Evolutionary conservation across 2,797 vertebrate genomes (phyloP).

Genomic region (Furcifer pardalis): DNA sequence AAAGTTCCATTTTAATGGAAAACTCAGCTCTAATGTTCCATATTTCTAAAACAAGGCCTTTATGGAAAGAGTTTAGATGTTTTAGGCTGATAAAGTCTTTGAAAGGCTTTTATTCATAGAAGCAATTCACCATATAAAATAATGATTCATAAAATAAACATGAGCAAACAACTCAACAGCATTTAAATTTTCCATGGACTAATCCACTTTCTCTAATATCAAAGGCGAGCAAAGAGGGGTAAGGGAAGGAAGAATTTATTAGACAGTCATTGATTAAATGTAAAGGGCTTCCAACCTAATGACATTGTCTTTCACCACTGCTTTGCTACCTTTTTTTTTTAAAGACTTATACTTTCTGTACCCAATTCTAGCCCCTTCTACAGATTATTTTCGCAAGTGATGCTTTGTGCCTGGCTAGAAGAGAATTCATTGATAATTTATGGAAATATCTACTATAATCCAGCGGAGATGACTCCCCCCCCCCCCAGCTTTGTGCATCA

Average conservation of each 20-base stretch:
- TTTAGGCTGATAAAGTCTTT: constrained; percentile 73
- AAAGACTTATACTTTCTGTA: constrained; percentile 54
- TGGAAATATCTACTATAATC: constrained; percentile 98
- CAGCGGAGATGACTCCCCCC: constrained; percentile 93
- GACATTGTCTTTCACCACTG: constrained; percentile 76
- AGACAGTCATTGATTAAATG: constrained; percentile 90
- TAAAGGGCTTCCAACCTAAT: constrained; percentile 86
- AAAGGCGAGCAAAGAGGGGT: constrained; percentile 75
- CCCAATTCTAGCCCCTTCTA: constrained; percentile 71
- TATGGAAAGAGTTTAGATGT: constrained; percentile 76
- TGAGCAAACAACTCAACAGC: constrained; percentile 84
- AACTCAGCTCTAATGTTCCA: constrained; percentile 58
- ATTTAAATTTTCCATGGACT: constrained; percentile 82
- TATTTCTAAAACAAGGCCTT: constrained; percentile 81
- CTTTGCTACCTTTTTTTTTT: constrained; percentile 73
- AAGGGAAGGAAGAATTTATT: constrained; percentile 74
- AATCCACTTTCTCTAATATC: constrained; percentile 81
- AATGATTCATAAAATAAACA: constrained; percentile 93
- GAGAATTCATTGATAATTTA: constrained; percentile 99
- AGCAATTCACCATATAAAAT: constrained; percentile 82
- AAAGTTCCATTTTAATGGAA: constrained; percentile 68
- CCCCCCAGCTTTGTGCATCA: constrained; percentile 97
- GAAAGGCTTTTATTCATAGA: constrained; percentile 84
- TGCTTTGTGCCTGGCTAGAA: constrained; percentile 83
- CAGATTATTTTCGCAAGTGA: constrained; percentile 83